Percentiles rank a stretch among this genome's conserved stretches.
phyloP scores from a whole-genome alignment of 2,888 invertebrate species.

The Tyria jacobaeae region DNA sequence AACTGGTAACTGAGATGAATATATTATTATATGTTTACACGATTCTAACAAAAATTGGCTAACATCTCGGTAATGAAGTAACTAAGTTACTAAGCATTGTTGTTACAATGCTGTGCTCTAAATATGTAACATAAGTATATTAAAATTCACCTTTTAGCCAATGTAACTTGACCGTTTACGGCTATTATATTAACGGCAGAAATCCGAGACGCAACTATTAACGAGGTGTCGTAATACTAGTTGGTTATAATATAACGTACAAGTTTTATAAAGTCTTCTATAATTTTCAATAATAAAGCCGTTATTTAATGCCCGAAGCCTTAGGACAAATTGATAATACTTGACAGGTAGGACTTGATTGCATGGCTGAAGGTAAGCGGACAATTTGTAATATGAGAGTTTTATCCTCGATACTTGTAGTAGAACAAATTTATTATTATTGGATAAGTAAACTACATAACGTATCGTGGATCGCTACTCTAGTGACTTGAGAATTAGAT shows the following conservation, averaged over 20 bases:
- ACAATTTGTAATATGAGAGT: background rate
- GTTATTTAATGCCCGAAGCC: slow-evolving; percentile 7
- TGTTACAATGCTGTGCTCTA: slow-evolving; percentile 21
- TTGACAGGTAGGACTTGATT: background rate
- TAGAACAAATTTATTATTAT: background rate
- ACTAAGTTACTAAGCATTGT: background rate
- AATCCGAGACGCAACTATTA: slow-evolving; percentile 56
- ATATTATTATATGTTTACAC: background rate
- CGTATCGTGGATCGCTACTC: background rate
- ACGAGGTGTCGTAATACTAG: slow-evolving; percentile 55
- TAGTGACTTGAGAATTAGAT: background rate
- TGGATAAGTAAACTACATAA: no score
- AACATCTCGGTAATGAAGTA: slow-evolving; percentile 15
- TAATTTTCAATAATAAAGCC: slow-evolving; percentile 5
- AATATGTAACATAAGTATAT: slow-evolving; percentile 35
- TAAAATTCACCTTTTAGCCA: slow-evolving; percentile 43
- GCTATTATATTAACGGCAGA: slow-evolving; percentile 61
- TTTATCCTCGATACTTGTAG: background rate
- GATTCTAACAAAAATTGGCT: slow-evolving; percentile 2
- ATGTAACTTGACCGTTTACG: slow-evolving; percentile 61
- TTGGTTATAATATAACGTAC: slow-evolving; percentile 40
- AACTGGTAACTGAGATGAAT: background rate
- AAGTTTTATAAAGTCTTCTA: slow-evolving; percentile 22
- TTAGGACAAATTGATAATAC: slow-evolving; percentile 3
- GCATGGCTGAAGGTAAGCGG: background rate